Evolutionary conservation across 2,113 vertebrate species (phyloP).

Genomic region (Daphoenositta chrysoptera): DNA sequence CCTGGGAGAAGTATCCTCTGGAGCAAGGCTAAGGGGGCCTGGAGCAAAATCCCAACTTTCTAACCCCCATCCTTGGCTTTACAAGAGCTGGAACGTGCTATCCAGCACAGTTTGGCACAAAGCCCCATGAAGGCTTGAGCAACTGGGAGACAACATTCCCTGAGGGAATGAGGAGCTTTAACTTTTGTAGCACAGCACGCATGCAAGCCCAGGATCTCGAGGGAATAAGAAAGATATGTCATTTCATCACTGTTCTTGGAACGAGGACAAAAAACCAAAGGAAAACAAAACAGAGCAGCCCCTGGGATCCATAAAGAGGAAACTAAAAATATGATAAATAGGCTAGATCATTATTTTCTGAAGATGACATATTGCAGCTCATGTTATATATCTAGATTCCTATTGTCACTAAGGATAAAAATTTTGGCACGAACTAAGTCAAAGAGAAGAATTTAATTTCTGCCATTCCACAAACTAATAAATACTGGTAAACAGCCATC

Average conservation of each 20-base stretch:
- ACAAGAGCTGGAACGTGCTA: not conserved
- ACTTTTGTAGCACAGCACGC: not conserved
- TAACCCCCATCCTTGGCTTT: not conserved
- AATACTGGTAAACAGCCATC: constrained; percentile 13
- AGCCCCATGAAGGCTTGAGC: not conserved
- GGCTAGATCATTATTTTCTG: constrained; percentile 20
- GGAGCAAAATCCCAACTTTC: not conserved
- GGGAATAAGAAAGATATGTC: constrained; percentile 25
- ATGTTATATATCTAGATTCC: not conserved
- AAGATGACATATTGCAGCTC: constrained; percentile 11
- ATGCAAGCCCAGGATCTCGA: not conserved
- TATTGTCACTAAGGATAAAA: constrained; percentile 13
- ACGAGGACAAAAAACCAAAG: not conserved
- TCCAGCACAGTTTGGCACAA: not conserved
- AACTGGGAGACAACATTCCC: constrained; percentile 21
- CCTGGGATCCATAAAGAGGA: constrained; percentile 28
- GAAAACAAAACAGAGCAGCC: constrained; percentile 50
- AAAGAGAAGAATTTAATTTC: constrained; percentile 14
- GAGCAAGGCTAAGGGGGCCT: not conserved
- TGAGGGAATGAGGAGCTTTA: not conserved
- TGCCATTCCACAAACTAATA: constrained; percentile 30
- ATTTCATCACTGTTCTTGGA: constrained; percentile 23
- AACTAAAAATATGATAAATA: constrained; percentile 38
- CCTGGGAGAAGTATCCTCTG: not conserved
- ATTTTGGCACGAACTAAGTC: not conserved